Percentiles rank a stretch among this genome's conserved stretches.
Evolutionary conservation across 2,797 vertebrate species (phyloP).

Genomic region (Falco cherrug): DNA sequence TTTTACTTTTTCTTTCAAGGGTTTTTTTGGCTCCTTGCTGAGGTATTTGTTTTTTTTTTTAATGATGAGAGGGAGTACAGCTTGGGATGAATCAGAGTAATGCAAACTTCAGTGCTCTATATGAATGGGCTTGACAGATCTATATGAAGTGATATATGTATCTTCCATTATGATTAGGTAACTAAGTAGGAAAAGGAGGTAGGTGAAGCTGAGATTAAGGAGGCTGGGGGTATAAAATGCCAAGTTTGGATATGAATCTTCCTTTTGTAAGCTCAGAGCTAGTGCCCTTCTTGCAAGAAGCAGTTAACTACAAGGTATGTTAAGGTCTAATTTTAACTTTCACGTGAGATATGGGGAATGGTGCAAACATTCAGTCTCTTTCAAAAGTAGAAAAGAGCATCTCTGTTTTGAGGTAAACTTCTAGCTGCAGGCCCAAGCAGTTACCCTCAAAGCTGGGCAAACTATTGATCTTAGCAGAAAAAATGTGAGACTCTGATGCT

Average conservation of each 20-base stretch:
- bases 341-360: neutral
- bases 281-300: neutral
- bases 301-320: neutral
- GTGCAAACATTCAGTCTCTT: neutral
- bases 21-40: neutral
- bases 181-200: neutral
- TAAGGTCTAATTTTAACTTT: neutral
- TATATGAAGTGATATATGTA: neutral
- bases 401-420: neutral
- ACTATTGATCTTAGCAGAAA: neutral
- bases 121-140: neutral
- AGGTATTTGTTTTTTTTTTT: neutral
- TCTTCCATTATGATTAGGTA: neutral
- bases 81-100: neutral
- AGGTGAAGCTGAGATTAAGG: neutral
- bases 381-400: neutral
- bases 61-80: neutral
- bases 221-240: neutral
- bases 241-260: neutral
- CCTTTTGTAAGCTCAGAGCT: neutral
- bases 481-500: accelerated
- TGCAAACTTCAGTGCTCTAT: neutral
- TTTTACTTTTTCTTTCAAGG: neutral
- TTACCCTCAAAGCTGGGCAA: neutral
- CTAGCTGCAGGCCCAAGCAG: neutral